phyloP scores from a whole-genome alignment of 1,140 invertebrate genomes.

The Pseudomyrmex sp. region DNA sequence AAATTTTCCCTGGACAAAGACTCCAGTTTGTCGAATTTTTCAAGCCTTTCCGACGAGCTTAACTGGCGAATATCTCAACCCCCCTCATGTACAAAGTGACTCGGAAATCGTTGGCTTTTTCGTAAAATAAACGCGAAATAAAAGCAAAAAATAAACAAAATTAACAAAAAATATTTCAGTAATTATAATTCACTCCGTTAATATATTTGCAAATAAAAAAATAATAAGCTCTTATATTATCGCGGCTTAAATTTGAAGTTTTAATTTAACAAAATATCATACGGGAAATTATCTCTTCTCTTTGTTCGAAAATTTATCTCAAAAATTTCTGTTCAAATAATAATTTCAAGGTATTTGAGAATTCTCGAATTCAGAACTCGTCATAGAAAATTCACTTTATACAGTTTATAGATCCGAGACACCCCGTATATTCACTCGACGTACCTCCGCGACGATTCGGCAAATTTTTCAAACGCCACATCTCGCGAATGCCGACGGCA shows the following conservation, averaged over 20 bases:
- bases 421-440: background rate
- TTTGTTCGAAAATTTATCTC: background rate
- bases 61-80: background rate
- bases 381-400: background rate
- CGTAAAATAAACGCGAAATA: background rate
- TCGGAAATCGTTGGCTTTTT: background rate
- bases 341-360: too few relatives aligned
- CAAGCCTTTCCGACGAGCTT: slow-evolving; percentile 2
- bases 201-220: background rate
- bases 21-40: slow-evolving; percentile 27
- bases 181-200: background rate
- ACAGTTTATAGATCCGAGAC: background rate
- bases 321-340: background rate
- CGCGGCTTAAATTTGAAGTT: background rate
- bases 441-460: background rate
- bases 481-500: slow-evolving; percentile 27
- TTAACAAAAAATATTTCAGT: too few relatives aligned
- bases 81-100: background rate
- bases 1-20: background rate
- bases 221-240: background rate
- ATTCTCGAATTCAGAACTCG: too few relatives aligned
- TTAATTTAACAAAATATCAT: background rate
- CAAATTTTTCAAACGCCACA: slow-evolving; percentile 49
- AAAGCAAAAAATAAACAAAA: background rate
- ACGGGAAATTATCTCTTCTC: background rate